Evolutionary conservation across 2,888 invertebrate species (phyloP), one percentile per base, ranked within the genome.

Genomic region (Hirtodrosophila histrioides): DNA sequence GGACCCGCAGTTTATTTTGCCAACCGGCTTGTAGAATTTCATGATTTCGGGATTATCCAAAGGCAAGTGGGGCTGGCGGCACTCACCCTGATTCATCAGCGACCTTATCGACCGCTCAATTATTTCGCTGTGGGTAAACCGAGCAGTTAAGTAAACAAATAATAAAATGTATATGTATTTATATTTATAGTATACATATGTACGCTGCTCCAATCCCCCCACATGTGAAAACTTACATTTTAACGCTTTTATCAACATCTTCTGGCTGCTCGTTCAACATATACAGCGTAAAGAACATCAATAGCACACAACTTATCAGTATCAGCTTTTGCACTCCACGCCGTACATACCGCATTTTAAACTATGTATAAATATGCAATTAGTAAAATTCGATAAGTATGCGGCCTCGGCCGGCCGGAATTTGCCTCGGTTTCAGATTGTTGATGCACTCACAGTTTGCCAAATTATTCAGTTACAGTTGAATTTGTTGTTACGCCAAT

Each of bases 1-100:
- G 85, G 87, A 91, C 9, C 93, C 92, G 88, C 98, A 98, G 10
- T 93, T 91, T 3, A 97, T 92, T 60, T 86, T 83, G 0, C 94
- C 93, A 0, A 94, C 93, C 10, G 94, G 92, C 9, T 93, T 90
- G 62, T 96, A 94, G 80, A 95, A 96, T 88, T 94, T 94, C 91
- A 94, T 94, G 35, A 97, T 95, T 80, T 95, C 95, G 6, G 94
- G 94, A 68, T 95, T 94, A 82, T 94, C 93, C 33, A 95, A 91
- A 6, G 95, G 94, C 62, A 96, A 90, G 49, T 93, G 90, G 0
- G 96, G 95, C 78, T 94, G 93, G 72, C 93, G 94, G 76, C 96
- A 96, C 27, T 93, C 93, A 45, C 91, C 90, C 56, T 90, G 90
- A 84, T 92, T 93, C 55, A 91, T 90, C 53, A 88, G 75, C 1